These are phyloP conservation scores for Hydriomena furcata DNA, from an alignment of 2,888 invertebrate species.

Conservation along the genomic window DNA sequence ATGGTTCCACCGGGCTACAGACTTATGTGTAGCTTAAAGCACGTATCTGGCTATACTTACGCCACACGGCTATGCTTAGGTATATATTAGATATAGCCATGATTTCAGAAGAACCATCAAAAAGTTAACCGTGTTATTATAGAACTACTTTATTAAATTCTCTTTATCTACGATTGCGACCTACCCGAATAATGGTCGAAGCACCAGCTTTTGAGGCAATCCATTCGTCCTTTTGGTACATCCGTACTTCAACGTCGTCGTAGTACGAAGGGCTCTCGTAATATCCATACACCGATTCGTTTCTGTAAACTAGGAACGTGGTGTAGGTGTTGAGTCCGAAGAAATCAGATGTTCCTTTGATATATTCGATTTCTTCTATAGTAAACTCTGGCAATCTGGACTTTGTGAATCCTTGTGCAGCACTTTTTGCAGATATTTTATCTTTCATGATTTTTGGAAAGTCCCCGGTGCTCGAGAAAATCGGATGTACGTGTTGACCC, in stretches of 20 bases:
- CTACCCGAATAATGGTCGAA: too few species aligned
- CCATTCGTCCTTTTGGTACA: constrained; percentile 17
- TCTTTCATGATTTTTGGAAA: constrained; percentile 84
- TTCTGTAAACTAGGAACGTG: constrained; percentile 54
- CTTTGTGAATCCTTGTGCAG: constrained; percentile 61
- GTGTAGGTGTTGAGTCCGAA: constrained; percentile 87
- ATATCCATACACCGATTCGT: constrained; percentile 14
- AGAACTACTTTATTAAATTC: too few species aligned
- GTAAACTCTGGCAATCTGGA: constrained; percentile 71
- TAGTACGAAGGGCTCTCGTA: constrained; percentile 14
- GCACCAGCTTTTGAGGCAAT: constrained; percentile 9
- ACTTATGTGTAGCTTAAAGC: too few species aligned
- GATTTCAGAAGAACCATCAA: too few species aligned
- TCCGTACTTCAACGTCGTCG: constrained; percentile 10
- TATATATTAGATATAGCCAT: too few species aligned
- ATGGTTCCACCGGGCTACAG: too few species aligned
- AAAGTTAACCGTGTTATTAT: too few species aligned
- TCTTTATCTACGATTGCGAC: too few species aligned
- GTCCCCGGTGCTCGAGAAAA: constrained; percentile 82
- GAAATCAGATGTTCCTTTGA: constrained; percentile 83
- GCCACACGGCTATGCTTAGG: too few species aligned
- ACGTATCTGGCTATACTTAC: too few species aligned
- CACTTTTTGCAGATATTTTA: constrained; percentile 77
- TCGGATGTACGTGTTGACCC: constrained; percentile 84
- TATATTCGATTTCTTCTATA: constrained; percentile 74